phyloP scores from a whole-genome alignment of 1,140 invertebrate species.

The Ephestia elutella region DNA sequence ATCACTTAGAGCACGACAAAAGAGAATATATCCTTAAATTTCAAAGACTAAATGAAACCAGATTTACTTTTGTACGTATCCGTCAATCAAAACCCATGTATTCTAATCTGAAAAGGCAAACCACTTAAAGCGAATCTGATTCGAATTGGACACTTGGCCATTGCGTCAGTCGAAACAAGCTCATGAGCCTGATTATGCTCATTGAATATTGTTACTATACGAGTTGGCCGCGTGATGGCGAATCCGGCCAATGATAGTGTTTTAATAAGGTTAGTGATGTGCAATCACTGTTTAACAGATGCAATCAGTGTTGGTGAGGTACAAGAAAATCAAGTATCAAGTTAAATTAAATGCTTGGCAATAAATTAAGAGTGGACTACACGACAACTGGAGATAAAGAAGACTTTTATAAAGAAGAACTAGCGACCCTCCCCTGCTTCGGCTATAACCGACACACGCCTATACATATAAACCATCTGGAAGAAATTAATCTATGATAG shows the following conservation, averaged over 20 bases:
- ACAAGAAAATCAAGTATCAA: not conserved
- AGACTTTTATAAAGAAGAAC: no score
- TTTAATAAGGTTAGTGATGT: conserved; percentile 59
- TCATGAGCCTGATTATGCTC: conserved; percentile 60
- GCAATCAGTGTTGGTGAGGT: conserved; percentile 7
- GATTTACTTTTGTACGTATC: not conserved
- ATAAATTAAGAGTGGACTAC: no score
- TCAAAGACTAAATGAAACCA: no score
- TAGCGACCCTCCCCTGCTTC: no score
- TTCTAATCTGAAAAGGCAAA: conserved; percentile 61
- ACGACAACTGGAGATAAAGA: no score
- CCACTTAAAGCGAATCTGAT: conserved; percentile 58
- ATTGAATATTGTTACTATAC: conserved; percentile 46
- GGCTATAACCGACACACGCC: no score
- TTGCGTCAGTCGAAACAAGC: conserved; percentile 60
- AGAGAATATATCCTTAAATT: no score
- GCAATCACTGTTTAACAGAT: conserved; percentile 28
- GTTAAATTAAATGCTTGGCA: not conserved
- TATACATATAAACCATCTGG: no score
- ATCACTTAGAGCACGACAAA: no score
- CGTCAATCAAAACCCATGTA: conserved; percentile 13
- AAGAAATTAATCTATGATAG: no score
- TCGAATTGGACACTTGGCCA: conserved; percentile 65
- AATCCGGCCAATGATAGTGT: conserved; percentile 43
- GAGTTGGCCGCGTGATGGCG: conserved; percentile 48